These are phyloP conservation scores for Eumerus sabulonum DNA, from an alignment of 2,888 invertebrate genomes.

Conservation along the genomic window DNA sequence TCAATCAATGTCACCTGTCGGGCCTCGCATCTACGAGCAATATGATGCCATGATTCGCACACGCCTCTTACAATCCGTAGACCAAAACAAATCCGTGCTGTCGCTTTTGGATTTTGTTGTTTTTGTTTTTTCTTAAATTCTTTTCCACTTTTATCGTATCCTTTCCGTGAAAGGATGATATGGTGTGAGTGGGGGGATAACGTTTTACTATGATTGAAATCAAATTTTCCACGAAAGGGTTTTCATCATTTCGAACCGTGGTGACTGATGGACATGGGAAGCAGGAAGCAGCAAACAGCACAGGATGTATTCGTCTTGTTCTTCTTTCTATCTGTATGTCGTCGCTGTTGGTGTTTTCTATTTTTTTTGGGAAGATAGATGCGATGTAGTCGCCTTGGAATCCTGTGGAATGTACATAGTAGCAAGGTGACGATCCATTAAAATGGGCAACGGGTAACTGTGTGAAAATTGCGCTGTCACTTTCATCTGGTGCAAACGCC, in stretches of 20 bases:
- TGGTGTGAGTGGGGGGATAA: slow-evolving; percentile 24
- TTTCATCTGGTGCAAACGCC: slow-evolving; percentile 40
- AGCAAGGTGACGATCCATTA: background rate
- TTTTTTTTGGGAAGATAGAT: slow-evolving; percentile 28
- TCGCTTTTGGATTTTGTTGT: slow-evolving; percentile 49
- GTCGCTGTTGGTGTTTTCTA: too few species aligned
- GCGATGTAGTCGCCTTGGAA: slow-evolving; percentile 27
- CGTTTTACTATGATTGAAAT: slow-evolving; percentile 59
- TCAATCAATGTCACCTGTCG: slow-evolving; percentile 78
- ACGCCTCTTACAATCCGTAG: slow-evolving; percentile 6
- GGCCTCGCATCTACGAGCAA: slow-evolving; percentile 77
- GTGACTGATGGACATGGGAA: slow-evolving; percentile 56
- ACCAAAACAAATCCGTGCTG: slow-evolving; percentile 41
- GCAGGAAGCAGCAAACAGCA: slow-evolving; percentile 5
- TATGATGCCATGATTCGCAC: slow-evolving; percentile 72
- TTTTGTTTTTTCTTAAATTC: slow-evolving; percentile 19
- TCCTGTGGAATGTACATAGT: background rate
- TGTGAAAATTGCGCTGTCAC: slow-evolving; percentile 55
- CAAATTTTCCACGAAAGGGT: slow-evolving; percentile 57
- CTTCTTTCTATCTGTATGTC: too few species aligned
- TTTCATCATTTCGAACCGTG: slow-evolving; percentile 53
- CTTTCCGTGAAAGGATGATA: too few species aligned
- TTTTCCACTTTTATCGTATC: background rate
- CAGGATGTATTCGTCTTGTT: too few species aligned
- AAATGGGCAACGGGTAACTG: slow-evolving; percentile 5